These are phyloP conservation scores for Lutraria lutraria DNA, from an alignment of 2,888 invertebrate species.

Conservation along the genomic window DNA sequence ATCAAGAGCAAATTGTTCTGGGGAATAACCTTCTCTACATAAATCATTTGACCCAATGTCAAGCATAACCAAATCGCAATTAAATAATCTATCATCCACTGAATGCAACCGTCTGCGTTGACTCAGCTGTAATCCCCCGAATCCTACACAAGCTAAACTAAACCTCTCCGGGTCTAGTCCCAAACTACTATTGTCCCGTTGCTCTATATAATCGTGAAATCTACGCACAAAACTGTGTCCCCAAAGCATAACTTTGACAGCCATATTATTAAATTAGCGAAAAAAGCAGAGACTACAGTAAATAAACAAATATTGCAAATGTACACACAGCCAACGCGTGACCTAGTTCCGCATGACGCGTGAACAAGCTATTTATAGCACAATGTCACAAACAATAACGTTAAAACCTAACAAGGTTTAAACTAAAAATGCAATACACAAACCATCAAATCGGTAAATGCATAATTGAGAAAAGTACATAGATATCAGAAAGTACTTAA, in stretches of 20 bases:
- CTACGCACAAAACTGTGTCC: constrained; percentile 47
- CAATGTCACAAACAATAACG: too few relatives aligned
- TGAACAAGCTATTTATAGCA: too few relatives aligned
- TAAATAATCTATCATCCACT: neutral
- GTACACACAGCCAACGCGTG: too few relatives aligned
- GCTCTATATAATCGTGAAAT: constrained; percentile 21
- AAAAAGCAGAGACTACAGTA: neutral
- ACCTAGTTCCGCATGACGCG: too few relatives aligned
- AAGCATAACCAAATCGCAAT: constrained; percentile 6
- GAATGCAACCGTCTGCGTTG: constrained; percentile 19
- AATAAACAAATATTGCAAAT: too few relatives aligned
- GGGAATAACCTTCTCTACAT: neutral
- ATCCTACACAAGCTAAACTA: neutral
- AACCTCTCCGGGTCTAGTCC: constrained; percentile 12
- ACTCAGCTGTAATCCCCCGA: constrained; percentile 18
- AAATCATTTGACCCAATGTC: constrained; percentile 46
- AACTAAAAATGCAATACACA: too few relatives aligned
- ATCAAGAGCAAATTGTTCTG: constrained; percentile 16
- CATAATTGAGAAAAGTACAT: too few relatives aligned
- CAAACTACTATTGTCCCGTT: neutral
- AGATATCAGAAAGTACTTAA: too few relatives aligned
- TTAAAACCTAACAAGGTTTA: too few relatives aligned
- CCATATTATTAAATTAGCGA: neutral
- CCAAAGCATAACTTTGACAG: neutral
- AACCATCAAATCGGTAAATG: too few relatives aligned